These are phyloP conservation scores for Drosophila yakuba DNA, from an alignment of 1,140 invertebrate genomes.

Conservation along the genomic window DNA sequence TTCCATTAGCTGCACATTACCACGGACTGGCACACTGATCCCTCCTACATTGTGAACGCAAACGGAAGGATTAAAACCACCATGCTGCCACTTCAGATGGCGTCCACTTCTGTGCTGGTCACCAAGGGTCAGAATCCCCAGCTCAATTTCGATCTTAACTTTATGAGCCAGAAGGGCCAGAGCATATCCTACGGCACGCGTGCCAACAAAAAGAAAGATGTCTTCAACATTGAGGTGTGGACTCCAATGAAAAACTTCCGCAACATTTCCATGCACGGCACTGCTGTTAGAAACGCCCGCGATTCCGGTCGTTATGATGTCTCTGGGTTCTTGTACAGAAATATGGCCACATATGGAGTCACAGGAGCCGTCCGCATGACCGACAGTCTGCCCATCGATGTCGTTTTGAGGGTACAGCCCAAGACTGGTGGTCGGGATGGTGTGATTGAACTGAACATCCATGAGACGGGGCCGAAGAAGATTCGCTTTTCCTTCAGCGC, in stretches of 20 bases:
- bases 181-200: constrained; percentile 65
- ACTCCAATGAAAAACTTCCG: constrained; percentile 74
- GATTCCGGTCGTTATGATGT: constrained; percentile 61
- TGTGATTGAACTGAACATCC: constrained; percentile 69
- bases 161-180: constrained; percentile 56
- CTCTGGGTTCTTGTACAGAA: constrained; percentile 68
- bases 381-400: constrained; percentile 53
- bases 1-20: constrained; percentile 54
- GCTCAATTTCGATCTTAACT: constrained; percentile 68
- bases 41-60: constrained; percentile 45
- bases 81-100: constrained; percentile 67
- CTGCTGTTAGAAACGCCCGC: constrained; percentile 27
- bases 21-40: constrained; percentile 69
- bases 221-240: constrained; percentile 77
- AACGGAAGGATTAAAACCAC: constrained; percentile 70
- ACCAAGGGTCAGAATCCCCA: constrained; percentile 53
- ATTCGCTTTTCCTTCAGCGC: constrained; percentile 73
- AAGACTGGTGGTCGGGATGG: constrained; percentile 69
- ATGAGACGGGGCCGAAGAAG: constrained; percentile 56
- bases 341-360: constrained; percentile 71
- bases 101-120: constrained; percentile 58
- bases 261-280: constrained; percentile 79
- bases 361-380: constrained; percentile 60
- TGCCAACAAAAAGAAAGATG: constrained; percentile 63
- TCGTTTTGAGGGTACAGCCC: constrained; percentile 58